phyloP scores from a whole-genome alignment of 2,113 vertebrate genomes.

The Ctenodactylus gundi region DNA sequence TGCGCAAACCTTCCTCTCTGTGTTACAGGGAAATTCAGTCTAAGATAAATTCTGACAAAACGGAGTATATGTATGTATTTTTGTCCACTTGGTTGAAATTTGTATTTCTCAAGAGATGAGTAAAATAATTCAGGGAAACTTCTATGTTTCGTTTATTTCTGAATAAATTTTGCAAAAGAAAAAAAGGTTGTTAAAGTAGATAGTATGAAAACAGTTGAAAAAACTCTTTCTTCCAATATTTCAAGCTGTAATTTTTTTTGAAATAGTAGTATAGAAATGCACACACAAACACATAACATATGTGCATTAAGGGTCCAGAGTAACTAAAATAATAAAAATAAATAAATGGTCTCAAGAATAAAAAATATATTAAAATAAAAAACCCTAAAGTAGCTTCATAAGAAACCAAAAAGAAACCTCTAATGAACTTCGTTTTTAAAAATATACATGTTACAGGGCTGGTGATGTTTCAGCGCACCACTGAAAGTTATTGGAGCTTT shows the following conservation, averaged over 20 bases:
- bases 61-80: not conserved
- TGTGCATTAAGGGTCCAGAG: not conserved
- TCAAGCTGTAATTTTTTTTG: not conserved
- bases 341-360: not conserved
- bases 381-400: not conserved
- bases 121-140: constrained; percentile 21
- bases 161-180: constrained; percentile 11
- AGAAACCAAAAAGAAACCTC: not conserved
- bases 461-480: not conserved
- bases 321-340: not conserved
- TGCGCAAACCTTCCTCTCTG: not conserved
- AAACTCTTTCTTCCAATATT: not conserved
- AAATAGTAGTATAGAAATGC: not conserved
- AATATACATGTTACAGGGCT: not conserved
- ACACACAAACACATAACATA: not conserved
- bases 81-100: constrained; percentile 38
- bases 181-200: not conserved
- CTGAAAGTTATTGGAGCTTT: no score
- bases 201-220: not conserved
- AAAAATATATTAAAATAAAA: not conserved
- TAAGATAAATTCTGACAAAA: constrained; percentile 37
- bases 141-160: constrained; percentile 31
- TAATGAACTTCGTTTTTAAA: not conserved
- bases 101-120: constrained; percentile 42
- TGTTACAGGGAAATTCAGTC: not conserved